A percentile compares a stretch with the other conserved stretches of the same genome.
These are phyloP conservation scores for Sphenodon punctatus DNA, from an alignment of 2,797 vertebrate genomes.

Conservation along the genomic window DNA sequence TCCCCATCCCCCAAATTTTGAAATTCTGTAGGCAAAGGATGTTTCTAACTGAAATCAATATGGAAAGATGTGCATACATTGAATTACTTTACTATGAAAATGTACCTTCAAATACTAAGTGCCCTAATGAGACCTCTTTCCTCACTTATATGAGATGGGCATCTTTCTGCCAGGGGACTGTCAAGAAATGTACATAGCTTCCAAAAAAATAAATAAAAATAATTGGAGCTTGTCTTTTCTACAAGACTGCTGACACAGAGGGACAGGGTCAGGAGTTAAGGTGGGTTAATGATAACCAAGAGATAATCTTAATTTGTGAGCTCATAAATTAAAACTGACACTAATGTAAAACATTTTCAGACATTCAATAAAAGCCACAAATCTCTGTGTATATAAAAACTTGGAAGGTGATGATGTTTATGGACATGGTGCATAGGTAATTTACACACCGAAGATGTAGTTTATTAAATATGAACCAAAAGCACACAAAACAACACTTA, in stretches of 20 bases:
- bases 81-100: not conserved
- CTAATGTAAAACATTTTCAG: constrained; percentile 4
- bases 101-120: not conserved
- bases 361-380: not conserved
- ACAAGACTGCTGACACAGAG: not conserved
- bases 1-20: not conserved
- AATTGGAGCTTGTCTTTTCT: not conserved
- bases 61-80: not conserved
- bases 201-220: too few species aligned
- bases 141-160: not conserved
- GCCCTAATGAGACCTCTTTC: not conserved
- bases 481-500: too few species aligned
- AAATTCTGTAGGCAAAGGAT: not conserved
- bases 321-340: constrained; percentile 17
- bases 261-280: not conserved
- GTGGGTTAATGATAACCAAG: not conserved
- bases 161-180: not conserved
- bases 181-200: not conserved
- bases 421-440: constrained; percentile 5
- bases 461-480: too few species aligned
- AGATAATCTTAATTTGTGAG: constrained; percentile 9
- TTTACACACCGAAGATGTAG: not conserved
- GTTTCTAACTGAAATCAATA: not conserved
- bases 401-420: not conserved
- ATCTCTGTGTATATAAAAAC: constrained; percentile 17